phyloP scores from a whole-genome alignment of 2,113 vertebrate genomes.

The Pelmatolapia mariae region DNA sequence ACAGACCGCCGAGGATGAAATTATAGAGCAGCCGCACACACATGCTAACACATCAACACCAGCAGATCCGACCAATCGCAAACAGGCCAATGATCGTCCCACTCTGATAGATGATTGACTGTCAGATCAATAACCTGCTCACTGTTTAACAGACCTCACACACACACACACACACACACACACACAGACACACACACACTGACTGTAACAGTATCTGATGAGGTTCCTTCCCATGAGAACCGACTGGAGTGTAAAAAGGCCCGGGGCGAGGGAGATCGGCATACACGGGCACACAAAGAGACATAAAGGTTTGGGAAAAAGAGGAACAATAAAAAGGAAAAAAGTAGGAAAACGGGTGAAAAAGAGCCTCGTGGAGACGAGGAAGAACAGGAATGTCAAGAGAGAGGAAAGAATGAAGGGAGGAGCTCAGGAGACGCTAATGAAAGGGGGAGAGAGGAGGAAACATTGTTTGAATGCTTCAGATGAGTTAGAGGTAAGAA shows the following conservation, averaged over 20 bases:
- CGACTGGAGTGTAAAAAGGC: not conserved
- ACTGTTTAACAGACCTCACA: not conserved
- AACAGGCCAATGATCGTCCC: not conserved
- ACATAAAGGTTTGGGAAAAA: not conserved
- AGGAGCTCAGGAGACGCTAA: not conserved
- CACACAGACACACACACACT: too few species aligned
- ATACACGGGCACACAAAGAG: not conserved
- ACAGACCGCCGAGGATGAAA: not conserved
- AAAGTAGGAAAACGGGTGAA: not conserved
- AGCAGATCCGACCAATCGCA: not conserved
- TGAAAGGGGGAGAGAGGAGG: not conserved
- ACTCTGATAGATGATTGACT: not conserved
- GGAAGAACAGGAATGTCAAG: conserved; percentile 18
- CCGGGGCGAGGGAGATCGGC: not conserved
- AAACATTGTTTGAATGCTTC: not conserved
- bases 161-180: not conserved
- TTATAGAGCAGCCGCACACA: not conserved
- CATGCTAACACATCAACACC: not conserved
- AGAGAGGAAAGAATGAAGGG: not conserved
- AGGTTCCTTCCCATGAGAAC: not conserved
- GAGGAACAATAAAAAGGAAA: not conserved
- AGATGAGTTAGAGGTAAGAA: not conserved
- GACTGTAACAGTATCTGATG: not conserved
- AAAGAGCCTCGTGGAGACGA: not conserved
- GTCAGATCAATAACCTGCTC: not conserved